Base-by-base conservation (phyloP, 2,797 vertebrate species). In the Acrossocheilus wenchowensis region DNA sequence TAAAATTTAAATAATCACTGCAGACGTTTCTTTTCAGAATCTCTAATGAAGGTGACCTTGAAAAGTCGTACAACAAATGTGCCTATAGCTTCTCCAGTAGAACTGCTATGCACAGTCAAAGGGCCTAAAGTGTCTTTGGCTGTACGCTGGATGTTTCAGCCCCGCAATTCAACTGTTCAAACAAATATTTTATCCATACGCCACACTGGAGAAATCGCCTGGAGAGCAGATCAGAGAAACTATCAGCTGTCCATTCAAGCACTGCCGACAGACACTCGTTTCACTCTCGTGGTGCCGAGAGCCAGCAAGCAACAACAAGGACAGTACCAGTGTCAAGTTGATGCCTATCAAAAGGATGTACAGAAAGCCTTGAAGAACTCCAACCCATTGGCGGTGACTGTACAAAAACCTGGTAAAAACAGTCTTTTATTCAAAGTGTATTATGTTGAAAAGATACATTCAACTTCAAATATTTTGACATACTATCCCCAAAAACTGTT, bases 121-220 rank as follows among this genome's bases (percentile, higher is more conserved):
- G 90, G 91, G 0, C 88, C 92, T 19, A 84, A 21, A 3, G 17
- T 93, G 4, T 90, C 93, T 0, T 30, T 92, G 6, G 93, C 92
- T n/a, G 77, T 96, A 77, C 92, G 80, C 0, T 96, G 95, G 96
- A 95, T 78, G 75, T 62, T 93, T 85, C 86, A 81, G 66, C 89
- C 69, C 0, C n/a, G 4, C 4, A 82, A 72, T 1, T 68, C 83
- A 69, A 60, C 82, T 0, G 52, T n/a, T 15, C 15, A 75, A 0
- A 91, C 92, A 21, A 90, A 84, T 80, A 93, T 96, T 78, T 60
- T 96, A 73, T 93, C 87, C 0, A 30, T 94, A 68, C 83, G 60
- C 68, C 90, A 87, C 10, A 68, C 89, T 17, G 95, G 95, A 0
- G 41, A 69, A 77, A 91, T 95, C 84, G 91, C 87, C 41, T 96